Percentiles rank a stretch among this genome's conserved stretches.
phyloP scores from a whole-genome alignment of 2,113 vertebrate genomes.

The Sylvia atricapilla region DNA sequence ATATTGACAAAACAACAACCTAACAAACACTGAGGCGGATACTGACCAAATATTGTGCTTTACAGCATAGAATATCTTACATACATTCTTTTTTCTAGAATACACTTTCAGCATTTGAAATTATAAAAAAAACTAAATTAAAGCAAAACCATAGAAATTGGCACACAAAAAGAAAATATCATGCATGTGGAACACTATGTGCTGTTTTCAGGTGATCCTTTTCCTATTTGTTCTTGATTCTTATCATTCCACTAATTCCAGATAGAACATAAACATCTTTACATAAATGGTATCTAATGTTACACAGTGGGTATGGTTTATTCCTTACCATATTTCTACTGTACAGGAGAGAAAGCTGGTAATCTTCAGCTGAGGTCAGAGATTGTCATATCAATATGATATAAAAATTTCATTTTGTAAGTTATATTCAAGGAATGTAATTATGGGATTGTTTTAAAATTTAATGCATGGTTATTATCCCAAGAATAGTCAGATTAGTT shows the following conservation, averaged over 20 bases:
- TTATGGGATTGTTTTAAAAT: background rate
- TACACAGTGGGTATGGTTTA: background rate
- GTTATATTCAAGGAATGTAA: slow-evolving; percentile 12
- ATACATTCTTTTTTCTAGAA: slow-evolving; percentile 13
- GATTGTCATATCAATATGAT: slow-evolving; percentile 70
- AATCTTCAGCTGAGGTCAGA: slow-evolving; percentile 58
- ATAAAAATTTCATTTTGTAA: slow-evolving; percentile 39
- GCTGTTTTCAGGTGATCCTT: background rate
- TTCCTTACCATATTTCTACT: background rate
- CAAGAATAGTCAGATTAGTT: background rate
- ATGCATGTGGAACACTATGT: background rate
- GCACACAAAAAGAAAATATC: slow-evolving; percentile 1
- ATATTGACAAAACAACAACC: background rate
- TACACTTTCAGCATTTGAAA: slow-evolving; percentile 7
- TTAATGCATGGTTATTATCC: background rate
- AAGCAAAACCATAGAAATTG: background rate
- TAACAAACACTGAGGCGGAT: slow-evolving; percentile 3
- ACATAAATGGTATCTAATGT: background rate
- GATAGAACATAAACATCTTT: slow-evolving; percentile 3
- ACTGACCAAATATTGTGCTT: slow-evolving; percentile 30
- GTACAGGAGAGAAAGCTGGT: slow-evolving; percentile 43
- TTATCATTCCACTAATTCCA: background rate
- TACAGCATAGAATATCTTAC: background rate
- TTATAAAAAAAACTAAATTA: background rate
- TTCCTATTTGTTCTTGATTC: background rate